Base-by-base conservation (phyloP, 1,140 invertebrate genomes). In the Drosophila mayri region DNA sequence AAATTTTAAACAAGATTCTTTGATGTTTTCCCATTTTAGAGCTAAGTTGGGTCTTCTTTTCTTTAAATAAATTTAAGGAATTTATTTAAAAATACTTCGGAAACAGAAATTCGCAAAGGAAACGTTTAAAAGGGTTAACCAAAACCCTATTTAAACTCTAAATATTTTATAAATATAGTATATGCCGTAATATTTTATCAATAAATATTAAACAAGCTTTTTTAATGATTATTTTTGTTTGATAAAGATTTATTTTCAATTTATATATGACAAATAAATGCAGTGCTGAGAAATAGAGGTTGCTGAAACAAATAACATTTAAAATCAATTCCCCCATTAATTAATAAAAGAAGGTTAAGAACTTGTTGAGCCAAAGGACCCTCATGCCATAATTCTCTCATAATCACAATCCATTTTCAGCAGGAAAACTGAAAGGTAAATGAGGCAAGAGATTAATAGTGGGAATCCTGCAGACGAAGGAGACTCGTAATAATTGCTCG, bases 401-500 rank as follows among this genome's bases (percentile, higher is more conserved):
- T 54, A 54, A 54, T 54, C 52, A 54, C 50, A 37, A 37, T 1
- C 32, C 50, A 37, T 54, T 54, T 54, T 37, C 50, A 54, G n/a
- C 50, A 16, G 52, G 32, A 3, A 55, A 55, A 37, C 20, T 22
- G 50, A 37, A 38, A 38, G 50, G 50, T 63, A 8, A 43, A 41
- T 61, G 28, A 18, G 55, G 14, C 30, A 9, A 43, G 62, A 61
- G 55, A 63, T 62, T 62, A 65, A 32, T 43, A 18, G 18, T 35
- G 20, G 10, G 20, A 25, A 14, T 60, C 30, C 37, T 12, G 30
- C 7, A 50, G 49, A 18, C 49, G 18, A 16, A 18, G 14, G 2
- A 52, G 30, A 16, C 20, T 43, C 30, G 18, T 65, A 63, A 65
- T 65, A 63, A 65, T 65, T 62, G 62, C 38, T 16, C 52, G 52